Evolutionary conservation across 1,140 invertebrate species (phyloP), one percentile per base, ranked within the genome.

Genomic region (Mya arenaria): DNA sequence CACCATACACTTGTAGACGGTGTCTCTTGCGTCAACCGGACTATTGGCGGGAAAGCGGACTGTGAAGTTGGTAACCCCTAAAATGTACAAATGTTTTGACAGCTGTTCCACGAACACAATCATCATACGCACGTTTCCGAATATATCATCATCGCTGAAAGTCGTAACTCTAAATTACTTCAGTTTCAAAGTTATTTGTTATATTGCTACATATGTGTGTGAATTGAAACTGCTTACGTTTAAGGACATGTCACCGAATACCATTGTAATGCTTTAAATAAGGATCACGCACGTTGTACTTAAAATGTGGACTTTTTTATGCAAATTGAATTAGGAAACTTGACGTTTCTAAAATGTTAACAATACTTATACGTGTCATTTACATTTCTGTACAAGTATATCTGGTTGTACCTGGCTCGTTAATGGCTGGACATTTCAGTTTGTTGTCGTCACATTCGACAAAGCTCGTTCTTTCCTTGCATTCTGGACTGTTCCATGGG

Each of bases 51-150:
- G 83, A 63, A 88, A 84, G 4, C 80, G 74, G 2, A 89, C 5
- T 3, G 86, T 87, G 32, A 86, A 41, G 41, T 85, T 87, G 60
- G 62, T 73, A 8, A 83, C 58, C 23, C 72, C 87, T 88, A 48
- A 34, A 83, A 81, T 71, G 62, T 17, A 19, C 13, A 28, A n/a
- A n/a, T n/a, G n/a, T n/a, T n/a, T n/a, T n/a, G 10, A 5, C 15
- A 63, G 8, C 0, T 1, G 10, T 17, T 4, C 3, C 4, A 15
- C 34, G n/a, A 62, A 6, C 19, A 3, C n/a, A 28, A 23, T 39
- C 0, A 30, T 17, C n/a, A 75, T 23, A 4, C 17, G 8, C 25
- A 15, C 23, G 23, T 44, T 41, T 44, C 30, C 19, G 30, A 41
- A 15, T 10, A 23, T 44, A 69, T 4, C 36, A 17, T 48, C 34